Percentiles rank a stretch among this genome's conserved stretches.
These are phyloP conservation scores for Pelecanus crispus DNA, from an alignment of 2,113 vertebrate species.

Conservation along the genomic window DNA sequence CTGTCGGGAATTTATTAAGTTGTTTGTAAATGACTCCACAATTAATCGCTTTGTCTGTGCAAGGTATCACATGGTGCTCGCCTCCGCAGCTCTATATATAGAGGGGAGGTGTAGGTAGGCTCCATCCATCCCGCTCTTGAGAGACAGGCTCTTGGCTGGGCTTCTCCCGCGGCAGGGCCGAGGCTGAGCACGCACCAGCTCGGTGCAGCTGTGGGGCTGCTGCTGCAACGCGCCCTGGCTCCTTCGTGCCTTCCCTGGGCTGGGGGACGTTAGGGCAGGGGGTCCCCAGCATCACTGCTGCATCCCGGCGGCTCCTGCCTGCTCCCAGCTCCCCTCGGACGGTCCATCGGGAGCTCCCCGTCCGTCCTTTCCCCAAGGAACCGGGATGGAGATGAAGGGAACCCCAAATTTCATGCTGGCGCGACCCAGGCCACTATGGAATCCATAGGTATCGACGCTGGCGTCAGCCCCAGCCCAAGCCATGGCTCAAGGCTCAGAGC, in stretches of 20 bases:
- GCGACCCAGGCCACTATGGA: neutral
- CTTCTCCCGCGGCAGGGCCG: neutral
- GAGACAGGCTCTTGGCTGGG: neutral
- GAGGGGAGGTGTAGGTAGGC: neutral
- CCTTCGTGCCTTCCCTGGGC: neutral
- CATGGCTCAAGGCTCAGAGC: neutral
- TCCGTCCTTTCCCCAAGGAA: neutral
- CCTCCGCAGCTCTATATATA: neutral
- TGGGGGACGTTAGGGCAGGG: fast-evolving
- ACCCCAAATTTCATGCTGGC: neutral
- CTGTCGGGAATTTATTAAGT: neutral
- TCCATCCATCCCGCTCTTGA: neutral
- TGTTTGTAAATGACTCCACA: neutral
- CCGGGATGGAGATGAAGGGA: neutral
- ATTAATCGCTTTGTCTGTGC: neutral
- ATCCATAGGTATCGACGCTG: fast-evolving
- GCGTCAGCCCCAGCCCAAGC: neutral
- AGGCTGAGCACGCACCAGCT: neutral
- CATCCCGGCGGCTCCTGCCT: neutral
- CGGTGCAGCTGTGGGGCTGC: neutral
- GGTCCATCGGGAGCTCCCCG: neutral
- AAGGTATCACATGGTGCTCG: neutral
- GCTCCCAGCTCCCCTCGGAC: neutral
- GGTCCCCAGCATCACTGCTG: too few species aligned
- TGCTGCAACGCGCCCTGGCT: neutral